Base-by-base conservation (phyloP, 37 sponge, comb jelly and placozoan genomes). In the Dysidea cf. avara region DNA sequence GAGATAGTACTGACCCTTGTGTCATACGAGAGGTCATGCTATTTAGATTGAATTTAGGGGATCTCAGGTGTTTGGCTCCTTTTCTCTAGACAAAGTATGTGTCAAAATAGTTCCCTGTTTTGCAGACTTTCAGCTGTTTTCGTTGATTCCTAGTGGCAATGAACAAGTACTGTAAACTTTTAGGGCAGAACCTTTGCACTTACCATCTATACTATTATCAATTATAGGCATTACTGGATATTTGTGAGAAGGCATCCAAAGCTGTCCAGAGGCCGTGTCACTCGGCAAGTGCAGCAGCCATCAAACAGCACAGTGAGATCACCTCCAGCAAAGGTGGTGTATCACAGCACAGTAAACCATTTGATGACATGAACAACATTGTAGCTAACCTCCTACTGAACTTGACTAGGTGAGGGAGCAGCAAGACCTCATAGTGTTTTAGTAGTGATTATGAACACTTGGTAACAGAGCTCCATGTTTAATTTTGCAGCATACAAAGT, bases 331-430 rank as follows among this genome's bases (percentile, higher is more conserved):
- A 71, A n/a, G 80, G 79, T 25, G 36, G 72, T 5, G 47, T 53
- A 7, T 22, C 54, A 11, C 3, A 29, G 21, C 59, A 46, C 31
- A 80, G 76, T 38, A 92, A 83, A 63, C 93, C 99, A 2, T 97
- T 97, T 88, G 96, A 94, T 61, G 49, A 52, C 58, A 97, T 97
- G 99, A 97, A 97, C 65, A 92, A 92, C 64, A 88, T 97, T 55
- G 93, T 95, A 0, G 99, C 99, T 38, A 87, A 94, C 39, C 83
- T 97, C 0, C 83, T 97, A 20, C 87, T 97, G n/a, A 92, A 89
- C 40, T 68, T 97, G 33, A 97, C 96, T 25, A 90, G 95, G 92
- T 90, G 28, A 52, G 60, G n/a, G n/a, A n/a, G n/a, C n/a, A n/a
- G n/a, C n/a, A n/a, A 18, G 13, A 2, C 6, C n/a, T n/a, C n/a